Conservation (phyloP, 2,113 vertebrate species). For the Calypte anna region DNA sequence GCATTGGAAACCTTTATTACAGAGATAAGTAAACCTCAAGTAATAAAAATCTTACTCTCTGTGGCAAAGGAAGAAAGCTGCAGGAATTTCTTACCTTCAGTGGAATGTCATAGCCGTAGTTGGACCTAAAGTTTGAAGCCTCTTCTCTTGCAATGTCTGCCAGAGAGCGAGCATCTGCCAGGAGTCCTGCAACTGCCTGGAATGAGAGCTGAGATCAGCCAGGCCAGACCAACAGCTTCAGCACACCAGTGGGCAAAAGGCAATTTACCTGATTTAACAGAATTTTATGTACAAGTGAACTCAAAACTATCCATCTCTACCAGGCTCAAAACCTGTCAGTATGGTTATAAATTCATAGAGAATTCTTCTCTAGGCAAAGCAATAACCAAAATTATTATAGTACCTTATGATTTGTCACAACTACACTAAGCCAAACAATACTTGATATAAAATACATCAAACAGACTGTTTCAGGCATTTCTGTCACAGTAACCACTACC, state of each 20-base stretch:
- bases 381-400: background rate
- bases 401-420: accelerated
- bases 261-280: no score
- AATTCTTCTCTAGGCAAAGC: background rate
- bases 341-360: accelerated
- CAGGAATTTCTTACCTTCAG: conserved; percentile 82
- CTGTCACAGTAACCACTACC: background rate
- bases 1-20: background rate
- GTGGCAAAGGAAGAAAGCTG: background rate
- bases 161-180: conserved; percentile 94
- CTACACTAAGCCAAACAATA: background rate
- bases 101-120: conserved; percentile 96
- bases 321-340: accelerated
- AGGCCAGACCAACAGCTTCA: no score
- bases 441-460: accelerated
- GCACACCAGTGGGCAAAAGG: no score
- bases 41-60: background rate
- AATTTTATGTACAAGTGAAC: background rate
- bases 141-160: conserved; percentile 96
- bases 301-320: background rate
- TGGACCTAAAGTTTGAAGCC: conserved; percentile 95
- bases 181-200: conserved; percentile 93
- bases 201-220: background rate
- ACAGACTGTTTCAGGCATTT: background rate
- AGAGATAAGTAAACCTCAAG: background rate